A percentile compares a stretch with the other conserved stretches of the same genome.
phyloP scores from a whole-genome alignment of 2,113 vertebrate genomes.

The Scopus umbretta region DNA sequence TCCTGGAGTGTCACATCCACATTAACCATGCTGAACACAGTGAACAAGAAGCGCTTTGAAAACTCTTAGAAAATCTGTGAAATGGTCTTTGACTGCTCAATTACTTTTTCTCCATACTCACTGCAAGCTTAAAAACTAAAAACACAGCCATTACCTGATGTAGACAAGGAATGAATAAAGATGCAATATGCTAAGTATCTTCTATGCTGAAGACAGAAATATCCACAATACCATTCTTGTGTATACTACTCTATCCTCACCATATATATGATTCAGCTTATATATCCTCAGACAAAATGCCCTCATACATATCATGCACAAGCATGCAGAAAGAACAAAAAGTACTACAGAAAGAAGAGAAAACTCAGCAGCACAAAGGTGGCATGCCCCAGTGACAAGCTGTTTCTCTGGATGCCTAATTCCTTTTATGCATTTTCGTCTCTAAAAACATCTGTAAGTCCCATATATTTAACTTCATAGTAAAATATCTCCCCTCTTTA shows the following conservation, averaged over 20 bases:
- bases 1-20: no score
- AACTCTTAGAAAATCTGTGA: background rate
- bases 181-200: background rate
- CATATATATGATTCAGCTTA: background rate
- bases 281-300: background rate
- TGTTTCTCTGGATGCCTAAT: background rate
- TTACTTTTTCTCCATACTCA: background rate
- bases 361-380: background rate
- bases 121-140: background rate
- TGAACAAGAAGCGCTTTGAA: background rate
- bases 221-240: background rate
- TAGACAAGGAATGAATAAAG: background rate
- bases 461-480: background rate
- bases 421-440: background rate
- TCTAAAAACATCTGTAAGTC: background rate
- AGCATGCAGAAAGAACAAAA: background rate
- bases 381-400: background rate
- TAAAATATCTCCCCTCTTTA: background rate
- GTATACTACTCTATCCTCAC: background rate
- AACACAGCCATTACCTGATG: background rate
- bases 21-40: background rate
- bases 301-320: background rate
- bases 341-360: background rate
- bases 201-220: background rate
- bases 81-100: background rate